Base-by-base conservation (phyloP, 2,888 invertebrate species). In the Aproaerema taeniolella region DNA sequence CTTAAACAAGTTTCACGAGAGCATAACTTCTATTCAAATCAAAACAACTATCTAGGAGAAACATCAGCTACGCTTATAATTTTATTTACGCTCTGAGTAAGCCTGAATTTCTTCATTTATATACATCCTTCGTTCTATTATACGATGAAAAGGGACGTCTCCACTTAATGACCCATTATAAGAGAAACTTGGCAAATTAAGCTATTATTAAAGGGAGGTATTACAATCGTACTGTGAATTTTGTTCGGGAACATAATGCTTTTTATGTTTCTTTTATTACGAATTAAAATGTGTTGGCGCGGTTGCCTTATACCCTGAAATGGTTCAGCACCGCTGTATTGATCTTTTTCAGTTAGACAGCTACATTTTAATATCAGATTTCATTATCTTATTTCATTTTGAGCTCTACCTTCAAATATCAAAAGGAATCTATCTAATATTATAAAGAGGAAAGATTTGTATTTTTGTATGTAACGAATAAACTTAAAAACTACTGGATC, bases 121-220 rank as follows among this genome's bases (percentile, higher is more conserved):
- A 29, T 29, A 39, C 29, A 29, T 30, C 17, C 10, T 9, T 13
- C 14, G 9, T 36, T 39, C 34, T 15, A 37, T 37, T 37, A 33
- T 13, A 10, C 16, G 30, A 37, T 31, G 43, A 36, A 41, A 43
- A 43, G 37, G 37, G 31, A 44, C 39, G 35, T 42, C 32, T 40
- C 26, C 44, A 48, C 42, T 47, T 53, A 43, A 45, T 31, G 49
- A 43, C 38, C 39, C 45, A 43, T 47, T 46, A 36, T 41, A 46
- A 39, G 41, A 39, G 42, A 39, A 53, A 53, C 38, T 51, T 51
- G 36, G 37, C 34, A 47, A 54, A 51, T 49, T 45, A 45, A 45
- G 42, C 46, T 45, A 41, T 35, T 17, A 24, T 31, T 24, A 31
- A 14, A 35, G 28, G 28, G 8, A 10, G 28, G 15, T 20, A 11